phyloP scores from a whole-genome alignment of 2,113 vertebrate genomes.

The Tyto alba region DNA sequence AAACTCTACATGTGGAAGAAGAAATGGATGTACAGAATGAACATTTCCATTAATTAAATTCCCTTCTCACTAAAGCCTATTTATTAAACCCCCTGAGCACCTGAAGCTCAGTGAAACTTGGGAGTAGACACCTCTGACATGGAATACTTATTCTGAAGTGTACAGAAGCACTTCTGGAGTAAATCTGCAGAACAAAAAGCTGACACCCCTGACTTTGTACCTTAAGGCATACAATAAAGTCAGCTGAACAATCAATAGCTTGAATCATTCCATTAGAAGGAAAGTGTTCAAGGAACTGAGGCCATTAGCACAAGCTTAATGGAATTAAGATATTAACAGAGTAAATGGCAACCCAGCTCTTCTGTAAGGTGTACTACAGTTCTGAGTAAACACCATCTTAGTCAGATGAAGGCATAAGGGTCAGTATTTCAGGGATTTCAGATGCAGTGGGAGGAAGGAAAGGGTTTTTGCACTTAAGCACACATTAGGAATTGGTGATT shows the following conservation, averaged over 20 bases:
- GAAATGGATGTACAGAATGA: neutral
- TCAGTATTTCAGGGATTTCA: neutral
- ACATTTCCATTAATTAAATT: neutral
- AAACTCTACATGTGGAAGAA: neutral
- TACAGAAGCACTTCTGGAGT: neutral
- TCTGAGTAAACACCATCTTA: neutral
- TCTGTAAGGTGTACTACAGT: neutral
- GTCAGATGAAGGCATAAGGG: neutral
- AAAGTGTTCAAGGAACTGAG: neutral
- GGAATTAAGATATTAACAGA: neutral
- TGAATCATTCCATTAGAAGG: neutral
- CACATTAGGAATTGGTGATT: neutral
- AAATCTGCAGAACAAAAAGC: neutral
- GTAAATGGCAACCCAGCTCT: neutral
- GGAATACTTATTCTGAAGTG: neutral
- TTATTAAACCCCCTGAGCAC: neutral
- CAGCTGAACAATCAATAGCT: neutral
- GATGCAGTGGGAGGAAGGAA: neutral
- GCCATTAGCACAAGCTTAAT: neutral
- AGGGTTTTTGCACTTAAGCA: neutral
- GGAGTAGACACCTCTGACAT: neutral
- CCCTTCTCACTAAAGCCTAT: neutral
- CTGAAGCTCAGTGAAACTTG: neutral
- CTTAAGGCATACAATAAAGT: neutral
- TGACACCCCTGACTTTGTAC: neutral